Evolutionary conservation across 2,888 invertebrate genomes (phyloP).

Genomic region (Cryptocheilus praepositus): DNA sequence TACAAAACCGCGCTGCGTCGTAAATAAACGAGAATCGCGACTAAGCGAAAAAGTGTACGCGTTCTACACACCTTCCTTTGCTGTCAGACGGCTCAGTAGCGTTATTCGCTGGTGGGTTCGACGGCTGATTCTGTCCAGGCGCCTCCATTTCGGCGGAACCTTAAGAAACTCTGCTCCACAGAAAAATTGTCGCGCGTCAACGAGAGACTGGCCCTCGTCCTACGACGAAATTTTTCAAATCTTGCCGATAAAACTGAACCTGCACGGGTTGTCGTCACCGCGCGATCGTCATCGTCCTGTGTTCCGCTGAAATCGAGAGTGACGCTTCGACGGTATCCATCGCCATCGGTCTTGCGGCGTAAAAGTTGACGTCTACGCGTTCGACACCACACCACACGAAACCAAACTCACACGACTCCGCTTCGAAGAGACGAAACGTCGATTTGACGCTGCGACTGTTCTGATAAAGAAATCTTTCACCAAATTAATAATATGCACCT

Average conservation of each 20-base stretch:
- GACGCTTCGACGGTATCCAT: too few relatives aligned
- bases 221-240: not conserved
- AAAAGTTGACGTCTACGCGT: too few relatives aligned
- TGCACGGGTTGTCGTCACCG: not conserved
- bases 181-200: not conserved
- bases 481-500: too few relatives aligned
- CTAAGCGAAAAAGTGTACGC: not conserved
- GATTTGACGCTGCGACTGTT: too few relatives aligned
- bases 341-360: too few relatives aligned
- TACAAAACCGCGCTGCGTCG: too few relatives aligned
- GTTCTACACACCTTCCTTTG: constrained; percentile 47
- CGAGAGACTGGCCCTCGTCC: not conserved
- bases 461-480: too few relatives aligned
- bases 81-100: constrained; percentile 47
- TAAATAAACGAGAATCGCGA: too few relatives aligned
- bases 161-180: not conserved
- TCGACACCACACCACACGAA: too few relatives aligned
- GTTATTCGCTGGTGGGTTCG: constrained; percentile 35
- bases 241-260: not conserved
- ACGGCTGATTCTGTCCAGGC: constrained; percentile 41
- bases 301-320: too few relatives aligned
- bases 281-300: not conserved
- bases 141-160: constrained; percentile 45
- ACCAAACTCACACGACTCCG: too few relatives aligned
- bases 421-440: too few relatives aligned